Evolutionary conservation across 2,113 vertebrate genomes (phyloP).

Genomic region (Cochlearius cochlearius): DNA sequence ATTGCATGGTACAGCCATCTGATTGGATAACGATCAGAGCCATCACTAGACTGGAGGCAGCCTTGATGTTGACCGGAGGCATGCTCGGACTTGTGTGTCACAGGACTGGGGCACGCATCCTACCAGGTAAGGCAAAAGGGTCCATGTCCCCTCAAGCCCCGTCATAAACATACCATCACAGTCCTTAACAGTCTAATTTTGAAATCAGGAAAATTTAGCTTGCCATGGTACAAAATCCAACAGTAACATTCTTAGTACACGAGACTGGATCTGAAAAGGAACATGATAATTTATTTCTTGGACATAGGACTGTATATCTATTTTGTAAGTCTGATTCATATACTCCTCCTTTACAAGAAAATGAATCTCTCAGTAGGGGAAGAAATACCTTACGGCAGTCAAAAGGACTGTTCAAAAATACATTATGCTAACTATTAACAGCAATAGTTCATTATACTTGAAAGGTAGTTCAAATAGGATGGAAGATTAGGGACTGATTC

Average conservation of each 20-base stretch:
- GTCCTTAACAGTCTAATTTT: background rate
- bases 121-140: background rate
- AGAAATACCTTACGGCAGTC: background rate
- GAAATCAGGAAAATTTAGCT: background rate
- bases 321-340: background rate
- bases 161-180: background rate
- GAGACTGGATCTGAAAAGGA: background rate
- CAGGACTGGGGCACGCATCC: background rate
- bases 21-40: background rate
- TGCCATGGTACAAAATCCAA: background rate
- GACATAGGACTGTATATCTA: background rate
- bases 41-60: background rate
- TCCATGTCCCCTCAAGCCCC: background rate
- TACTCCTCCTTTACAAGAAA: background rate
- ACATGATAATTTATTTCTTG: background rate
- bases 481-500: background rate
- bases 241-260: background rate
- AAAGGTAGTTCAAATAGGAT: conserved; percentile 6
- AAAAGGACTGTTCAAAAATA: background rate
- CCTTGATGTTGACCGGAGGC: background rate
- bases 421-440: background rate
- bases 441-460: background rate
- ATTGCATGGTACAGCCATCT: background rate
- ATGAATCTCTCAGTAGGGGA: background rate
- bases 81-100: too few species aligned